phyloP scores from a whole-genome alignment of 2,888 invertebrate genomes.

The Biston stratarius region DNA sequence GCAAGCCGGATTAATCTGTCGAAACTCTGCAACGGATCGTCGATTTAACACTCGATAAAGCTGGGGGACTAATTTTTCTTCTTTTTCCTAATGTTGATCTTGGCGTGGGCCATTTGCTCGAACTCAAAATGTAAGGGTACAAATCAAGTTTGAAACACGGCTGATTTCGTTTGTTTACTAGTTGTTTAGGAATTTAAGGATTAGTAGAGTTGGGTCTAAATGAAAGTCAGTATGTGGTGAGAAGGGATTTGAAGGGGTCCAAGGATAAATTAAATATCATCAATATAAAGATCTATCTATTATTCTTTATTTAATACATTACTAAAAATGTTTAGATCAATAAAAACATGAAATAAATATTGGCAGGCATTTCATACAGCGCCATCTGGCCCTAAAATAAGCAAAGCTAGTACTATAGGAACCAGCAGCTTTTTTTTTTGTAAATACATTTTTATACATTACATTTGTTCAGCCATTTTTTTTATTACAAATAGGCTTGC shows the following conservation, averaged over 20 bases:
- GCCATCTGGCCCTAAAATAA: too few relatives aligned
- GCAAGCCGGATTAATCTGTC: slow-evolving; percentile 70
- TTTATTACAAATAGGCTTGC: too few relatives aligned
- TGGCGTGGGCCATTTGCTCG: slow-evolving; percentile 32
- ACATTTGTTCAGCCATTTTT: too few relatives aligned
- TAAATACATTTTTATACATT: too few relatives aligned
- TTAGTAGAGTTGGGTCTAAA: slow-evolving; percentile 10
- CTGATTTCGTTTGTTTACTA: slow-evolving; percentile 35
- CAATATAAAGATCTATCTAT: too few relatives aligned
- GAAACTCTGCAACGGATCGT: slow-evolving; percentile 64
- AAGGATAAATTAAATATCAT: too few relatives aligned
- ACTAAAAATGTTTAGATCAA: neutral
- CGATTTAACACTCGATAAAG: slow-evolving; percentile 71
- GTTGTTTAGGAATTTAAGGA: slow-evolving; percentile 24
- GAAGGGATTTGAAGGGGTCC: slow-evolving; percentile 7
- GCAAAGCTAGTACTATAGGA: too few relatives aligned
- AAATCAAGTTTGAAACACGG: slow-evolving; percentile 35
- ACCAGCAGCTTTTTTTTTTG: too few relatives aligned
- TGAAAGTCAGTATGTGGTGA: slow-evolving; percentile 8
- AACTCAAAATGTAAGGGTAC: slow-evolving; percentile 31
- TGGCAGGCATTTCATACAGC: too few relatives aligned
- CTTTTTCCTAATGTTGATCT: slow-evolving; percentile 47
- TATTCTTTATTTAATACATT: too few relatives aligned
- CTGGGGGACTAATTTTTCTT: slow-evolving; percentile 60
- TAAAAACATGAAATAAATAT: neutral